Evolutionary conservation across 2,888 invertebrate genomes (phyloP).

Genomic region (Drosophila siamana): DNA sequence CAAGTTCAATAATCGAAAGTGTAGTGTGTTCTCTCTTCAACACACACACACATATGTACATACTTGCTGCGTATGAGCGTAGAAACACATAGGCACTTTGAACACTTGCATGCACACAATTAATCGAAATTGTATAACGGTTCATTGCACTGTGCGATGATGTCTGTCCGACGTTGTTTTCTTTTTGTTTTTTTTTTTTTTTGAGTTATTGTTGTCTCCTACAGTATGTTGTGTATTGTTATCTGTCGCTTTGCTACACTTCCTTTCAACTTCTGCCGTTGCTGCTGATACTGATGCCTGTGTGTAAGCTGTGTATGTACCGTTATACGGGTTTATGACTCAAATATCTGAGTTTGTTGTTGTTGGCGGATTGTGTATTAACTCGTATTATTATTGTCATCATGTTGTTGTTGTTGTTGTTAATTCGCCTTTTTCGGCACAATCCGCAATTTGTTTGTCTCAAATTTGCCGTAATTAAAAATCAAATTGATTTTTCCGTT

Average conservation of each 20-base stretch:
- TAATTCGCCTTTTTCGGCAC: constrained; percentile 66
- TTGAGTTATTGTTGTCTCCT: constrained; percentile 43
- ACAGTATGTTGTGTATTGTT: constrained; percentile 32
- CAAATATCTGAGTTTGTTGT: constrained; percentile 55
- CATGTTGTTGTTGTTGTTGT: constrained; percentile 15
- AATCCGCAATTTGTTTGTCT: constrained; percentile 71
- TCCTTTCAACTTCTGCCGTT: constrained; percentile 62
- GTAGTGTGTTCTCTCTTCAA: constrained; percentile 48
- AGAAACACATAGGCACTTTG: constrained; percentile 10
- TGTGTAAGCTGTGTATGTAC: constrained; percentile 55
- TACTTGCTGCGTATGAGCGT: background rate
- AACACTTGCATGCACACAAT: constrained; percentile 5
- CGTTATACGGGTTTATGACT: constrained; percentile 74
- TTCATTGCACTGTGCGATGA: constrained; percentile 59
- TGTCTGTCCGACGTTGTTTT: constrained; percentile 14
- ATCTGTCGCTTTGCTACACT: constrained; percentile 40
- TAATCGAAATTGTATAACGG: constrained; percentile 60
- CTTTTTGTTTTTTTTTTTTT: constrained; percentile 37
- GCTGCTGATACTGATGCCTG: too few relatives aligned
- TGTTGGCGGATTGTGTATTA: constrained; percentile 20
- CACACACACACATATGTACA: constrained; percentile 15
- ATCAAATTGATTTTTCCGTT: constrained; percentile 72
- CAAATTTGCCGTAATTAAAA: constrained; percentile 77
- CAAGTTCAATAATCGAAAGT: constrained; percentile 77
- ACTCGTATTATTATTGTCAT: constrained; percentile 18